Evolutionary conservation across 2,888 invertebrate species (phyloP), one percentile per base, ranked within the genome.

Genomic region (Anarsia innoxiella): DNA sequence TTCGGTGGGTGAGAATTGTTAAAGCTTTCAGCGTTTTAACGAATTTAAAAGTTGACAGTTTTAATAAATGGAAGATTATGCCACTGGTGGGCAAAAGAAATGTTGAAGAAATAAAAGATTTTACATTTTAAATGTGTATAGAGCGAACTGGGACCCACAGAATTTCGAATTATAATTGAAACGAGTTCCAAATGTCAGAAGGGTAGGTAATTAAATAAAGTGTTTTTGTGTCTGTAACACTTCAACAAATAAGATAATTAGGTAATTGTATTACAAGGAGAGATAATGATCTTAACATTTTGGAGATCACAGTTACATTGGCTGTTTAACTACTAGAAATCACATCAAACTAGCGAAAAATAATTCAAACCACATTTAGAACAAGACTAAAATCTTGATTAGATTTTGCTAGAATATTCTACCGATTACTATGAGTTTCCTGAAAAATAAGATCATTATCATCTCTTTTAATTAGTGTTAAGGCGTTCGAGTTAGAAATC

Each of bases 161-260:
- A 42, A n/a, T 32, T 48, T 56, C 46, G 53, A 58, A 57, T 52
- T 56, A 19, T 19, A 57, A 58, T 45, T 46, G 37, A 53, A 49
- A 51, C 42, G 48, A 51, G 56, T 56, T 56, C 49, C 54, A 54
- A 55, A 53, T 43, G 43, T 41, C 41, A 41, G 40, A 38, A 44
- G 42, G 45, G 43, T 48, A 48, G 43, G 6, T 38, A 37, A 36
- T 23, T 6, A 46, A 38, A 44, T 48, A 59, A 56, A 56, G 58
- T 66, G 64, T 67, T 69, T 71, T 57, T 65, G 66, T 77, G 70
- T 76, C 68, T 75, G 59, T 72, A 67, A 67, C 67, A 75, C 59
- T 66, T 60, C 49, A 55, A 55, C 49, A 60, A 62, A 53, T 59
- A 62, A 50, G 45, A 49, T 62, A 67, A 56, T 12, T 36, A 40